A percentile compares a stretch with the other conserved stretches of the same genome.
Evolutionary conservation across 2,888 invertebrate genomes (phyloP).

Genomic region (Acleris sparsana): DNA sequence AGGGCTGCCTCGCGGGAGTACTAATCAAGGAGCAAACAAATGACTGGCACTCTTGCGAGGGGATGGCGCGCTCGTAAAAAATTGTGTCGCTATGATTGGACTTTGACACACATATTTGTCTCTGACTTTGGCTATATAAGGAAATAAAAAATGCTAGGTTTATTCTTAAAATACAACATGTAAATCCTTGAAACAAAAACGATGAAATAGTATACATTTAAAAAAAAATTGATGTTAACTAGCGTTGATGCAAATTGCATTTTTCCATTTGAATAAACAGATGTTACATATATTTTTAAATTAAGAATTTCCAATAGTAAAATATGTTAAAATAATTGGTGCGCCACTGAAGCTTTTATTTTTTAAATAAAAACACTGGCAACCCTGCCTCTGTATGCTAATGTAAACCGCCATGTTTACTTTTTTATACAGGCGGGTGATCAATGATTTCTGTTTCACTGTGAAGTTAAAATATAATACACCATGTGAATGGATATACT

Average conservation of each 20-base stretch:
- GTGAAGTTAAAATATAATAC: constrained; percentile 48
- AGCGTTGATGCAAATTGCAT: too few relatives aligned
- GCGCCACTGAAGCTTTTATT: too few relatives aligned
- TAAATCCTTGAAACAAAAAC: too few relatives aligned
- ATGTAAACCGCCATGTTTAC: constrained; percentile 51
- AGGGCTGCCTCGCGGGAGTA: constrained; percentile 11
- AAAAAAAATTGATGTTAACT: too few relatives aligned
- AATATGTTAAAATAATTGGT: too few relatives aligned
- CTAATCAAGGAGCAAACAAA: constrained; percentile 20
- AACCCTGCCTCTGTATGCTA: constrained; percentile 46
- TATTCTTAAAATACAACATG: too few relatives aligned
- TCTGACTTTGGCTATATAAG: too few relatives aligned
- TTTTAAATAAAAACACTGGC: background rate
- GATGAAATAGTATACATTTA: too few relatives aligned
- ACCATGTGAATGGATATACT: constrained; percentile 18
- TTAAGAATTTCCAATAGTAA: too few relatives aligned
- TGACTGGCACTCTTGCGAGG: constrained; percentile 12
- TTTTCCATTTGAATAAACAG: too few relatives aligned
- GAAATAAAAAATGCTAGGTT: too few relatives aligned
- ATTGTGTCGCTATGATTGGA: constrained; percentile 10
- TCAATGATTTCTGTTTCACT: constrained; percentile 50
- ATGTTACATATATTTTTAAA: too few relatives aligned
- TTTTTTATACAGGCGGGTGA: constrained; percentile 53
- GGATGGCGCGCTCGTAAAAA: constrained; percentile 9
- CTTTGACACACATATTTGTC: background rate